These are phyloP conservation scores for Autographa pulchrina DNA, from an alignment of 2,888 invertebrate species.

Conservation along the genomic window DNA sequence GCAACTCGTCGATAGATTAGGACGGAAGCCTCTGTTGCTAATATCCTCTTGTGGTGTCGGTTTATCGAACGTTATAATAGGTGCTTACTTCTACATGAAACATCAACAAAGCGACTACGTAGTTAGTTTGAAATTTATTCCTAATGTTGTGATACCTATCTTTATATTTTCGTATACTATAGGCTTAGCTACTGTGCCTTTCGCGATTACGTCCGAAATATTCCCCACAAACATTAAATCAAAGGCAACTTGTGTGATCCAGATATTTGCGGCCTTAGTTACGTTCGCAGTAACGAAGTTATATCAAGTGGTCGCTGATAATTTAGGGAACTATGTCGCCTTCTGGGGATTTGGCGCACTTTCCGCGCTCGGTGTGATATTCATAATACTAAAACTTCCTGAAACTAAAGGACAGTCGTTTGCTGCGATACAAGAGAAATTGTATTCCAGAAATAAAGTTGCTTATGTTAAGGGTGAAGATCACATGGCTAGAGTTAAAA, in stretches of 20 bases:
- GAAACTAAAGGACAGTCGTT: slow-evolving; percentile 91
- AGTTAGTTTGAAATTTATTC: slow-evolving; percentile 87
- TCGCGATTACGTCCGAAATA: slow-evolving; percentile 90
- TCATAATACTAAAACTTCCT: slow-evolving; percentile 87
- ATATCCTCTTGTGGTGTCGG: slow-evolving; percentile 89
- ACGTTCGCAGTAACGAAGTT: slow-evolving; percentile 90
- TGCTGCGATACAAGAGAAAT: slow-evolving; percentile 88
- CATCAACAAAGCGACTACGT: slow-evolving; percentile 81
- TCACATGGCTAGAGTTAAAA: slow-evolving; percentile 76
- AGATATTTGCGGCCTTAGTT: slow-evolving; percentile 89
- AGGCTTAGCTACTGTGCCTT: slow-evolving; percentile 91
- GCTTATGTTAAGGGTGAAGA: slow-evolving; percentile 78
- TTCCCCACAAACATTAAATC: slow-evolving; percentile 91
- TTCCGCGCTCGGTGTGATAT: slow-evolving; percentile 87
- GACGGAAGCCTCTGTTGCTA: slow-evolving; percentile 90
- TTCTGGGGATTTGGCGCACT: slow-evolving; percentile 89
- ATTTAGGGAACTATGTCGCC: slow-evolving; percentile 86
- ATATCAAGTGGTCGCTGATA: slow-evolving; percentile 88
- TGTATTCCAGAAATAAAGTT: slow-evolving; percentile 79
- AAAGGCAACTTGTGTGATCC: slow-evolving; percentile 90
- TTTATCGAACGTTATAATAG: slow-evolving; percentile 86
- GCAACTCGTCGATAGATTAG: slow-evolving; percentile 90
- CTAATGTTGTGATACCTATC: slow-evolving; percentile 89
- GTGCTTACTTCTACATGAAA: slow-evolving; percentile 89
- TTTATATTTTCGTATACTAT: slow-evolving; percentile 91